Conservation (phyloP, 2,888 invertebrate species). For the Trachelus tabidus region DNA sequence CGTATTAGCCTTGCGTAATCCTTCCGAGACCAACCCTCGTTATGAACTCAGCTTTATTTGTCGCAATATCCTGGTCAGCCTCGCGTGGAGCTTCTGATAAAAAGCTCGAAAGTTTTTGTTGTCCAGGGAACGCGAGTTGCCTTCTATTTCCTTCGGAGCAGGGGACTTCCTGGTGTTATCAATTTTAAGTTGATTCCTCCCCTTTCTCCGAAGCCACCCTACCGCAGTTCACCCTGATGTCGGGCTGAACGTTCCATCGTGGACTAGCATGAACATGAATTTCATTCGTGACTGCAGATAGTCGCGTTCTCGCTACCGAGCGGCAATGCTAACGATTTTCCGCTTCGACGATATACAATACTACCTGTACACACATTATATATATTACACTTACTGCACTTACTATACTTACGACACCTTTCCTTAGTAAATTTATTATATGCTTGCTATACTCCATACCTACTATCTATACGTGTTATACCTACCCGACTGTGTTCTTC, state of each 20-base stretch:
- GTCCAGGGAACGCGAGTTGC: too few species aligned
- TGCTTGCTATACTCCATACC: too few species aligned
- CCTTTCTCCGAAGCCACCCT: too few species aligned
- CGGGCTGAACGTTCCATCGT: not conserved
- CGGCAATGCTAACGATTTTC: not conserved
- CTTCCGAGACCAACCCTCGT: not conserved
- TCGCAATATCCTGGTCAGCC: not conserved
- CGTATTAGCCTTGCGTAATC: slow-evolving; percentile 1
- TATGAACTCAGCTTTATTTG: not conserved
- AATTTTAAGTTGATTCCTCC: not conserved
- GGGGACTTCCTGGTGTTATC: not conserved
- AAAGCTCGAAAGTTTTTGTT: not conserved
- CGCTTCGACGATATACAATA: too few species aligned
- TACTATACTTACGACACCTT: too few species aligned
- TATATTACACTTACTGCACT: too few species aligned
- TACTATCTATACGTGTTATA: too few species aligned
- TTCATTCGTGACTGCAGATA: slow-evolving; percentile 4
- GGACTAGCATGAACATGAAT: not conserved
- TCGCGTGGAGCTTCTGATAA: not conserved
- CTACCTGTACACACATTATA: too few species aligned
- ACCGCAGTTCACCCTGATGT: not conserved
- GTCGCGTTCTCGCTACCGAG: not conserved
- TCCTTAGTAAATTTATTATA: too few species aligned
- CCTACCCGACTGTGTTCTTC: too few species aligned
- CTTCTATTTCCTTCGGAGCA: too few species aligned